Percentiles rank a stretch among this genome's conserved stretches.
phyloP scores from a whole-genome alignment of 2,113 vertebrate species.

The Callipepla squamata region DNA sequence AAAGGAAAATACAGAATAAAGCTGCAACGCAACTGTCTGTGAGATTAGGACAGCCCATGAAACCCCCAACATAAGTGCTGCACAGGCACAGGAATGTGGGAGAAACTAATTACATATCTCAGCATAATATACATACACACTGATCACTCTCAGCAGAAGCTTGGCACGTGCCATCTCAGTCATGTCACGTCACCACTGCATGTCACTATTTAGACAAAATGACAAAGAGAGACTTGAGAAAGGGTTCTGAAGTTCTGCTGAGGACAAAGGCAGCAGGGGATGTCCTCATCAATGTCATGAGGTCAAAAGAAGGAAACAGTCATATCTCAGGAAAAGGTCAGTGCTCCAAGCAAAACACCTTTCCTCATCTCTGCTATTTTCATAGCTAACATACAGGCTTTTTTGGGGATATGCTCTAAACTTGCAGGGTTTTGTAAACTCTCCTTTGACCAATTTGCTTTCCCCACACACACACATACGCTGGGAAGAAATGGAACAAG shows the following conservation, averaged over 20 bases:
- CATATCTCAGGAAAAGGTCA: background rate
- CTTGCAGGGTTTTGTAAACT: background rate
- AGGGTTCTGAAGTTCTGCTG: background rate
- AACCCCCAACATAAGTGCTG: background rate
- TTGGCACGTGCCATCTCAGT: background rate
- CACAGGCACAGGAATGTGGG: background rate
- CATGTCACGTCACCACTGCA: background rate
- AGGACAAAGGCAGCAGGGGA: background rate
- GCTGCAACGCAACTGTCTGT: rapidly evolving
- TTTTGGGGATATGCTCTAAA: background rate
- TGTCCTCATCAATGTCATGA: background rate
- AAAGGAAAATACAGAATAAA: background rate
- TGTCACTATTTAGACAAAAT: background rate
- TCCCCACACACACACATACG: background rate
- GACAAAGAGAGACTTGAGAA: background rate
- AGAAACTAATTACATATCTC: background rate
- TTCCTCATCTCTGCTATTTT: background rate
- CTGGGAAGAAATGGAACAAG: background rate
- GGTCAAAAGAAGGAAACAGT: background rate
- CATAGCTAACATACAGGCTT: background rate
- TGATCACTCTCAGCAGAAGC: background rate
- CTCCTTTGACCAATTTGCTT: rapidly evolving
- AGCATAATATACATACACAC: background rate
- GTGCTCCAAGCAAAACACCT: background rate
- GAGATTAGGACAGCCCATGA: background rate